Evolutionary conservation across 1,140 invertebrate species (phyloP), one percentile per base, ranked within the genome.

Genomic region (Pemphigus obesinymphae): DNA sequence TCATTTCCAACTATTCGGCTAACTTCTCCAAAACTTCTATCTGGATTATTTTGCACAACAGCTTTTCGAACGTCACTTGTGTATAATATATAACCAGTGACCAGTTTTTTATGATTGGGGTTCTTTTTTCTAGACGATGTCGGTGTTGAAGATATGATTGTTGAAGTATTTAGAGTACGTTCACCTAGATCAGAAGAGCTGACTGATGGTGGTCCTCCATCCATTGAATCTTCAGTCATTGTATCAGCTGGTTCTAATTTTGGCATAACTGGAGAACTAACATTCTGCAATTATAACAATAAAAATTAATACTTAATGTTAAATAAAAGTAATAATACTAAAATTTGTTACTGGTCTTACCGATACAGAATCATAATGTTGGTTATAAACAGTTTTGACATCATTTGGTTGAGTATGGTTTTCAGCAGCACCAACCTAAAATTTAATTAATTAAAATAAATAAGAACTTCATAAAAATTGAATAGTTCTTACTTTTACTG

Each of bases 61-160:
- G 90, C 88, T 92, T 97, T 89, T 20, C 98, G 90, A 50, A 98
- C 93, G 89, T 99, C 98, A 87, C 96, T 94, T 20, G 98, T 98
- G 89, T 98, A 99, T 34, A 99, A 90, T 86, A 99, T 99, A 88
- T 99, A 99, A 15, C 97, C 97, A 85, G 96, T 98, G 83, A 98
- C 94, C 84, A 97, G 90, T 90, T 96, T 96, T 87, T 94, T 94
- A 86, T 92, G 89, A 40, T 76, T 70, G 0, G 80, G 80, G 4
- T 82, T 76, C 50, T 80, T 80, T 80, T 80, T 80, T 45, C 76
- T 37, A 43, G 76, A 86, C 40, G 87, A 86, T 8, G 85, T 83
- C 20, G 84, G 83, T 4, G 84, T 80, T 34, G n/a, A n/a, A n/a
- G 85, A 72, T 70, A 78, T n/a, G 40, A 78, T n/a, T 84, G 45